Conservation (phyloP, 2,888 invertebrate genomes). For the Agrochola lychnidis region DNA sequence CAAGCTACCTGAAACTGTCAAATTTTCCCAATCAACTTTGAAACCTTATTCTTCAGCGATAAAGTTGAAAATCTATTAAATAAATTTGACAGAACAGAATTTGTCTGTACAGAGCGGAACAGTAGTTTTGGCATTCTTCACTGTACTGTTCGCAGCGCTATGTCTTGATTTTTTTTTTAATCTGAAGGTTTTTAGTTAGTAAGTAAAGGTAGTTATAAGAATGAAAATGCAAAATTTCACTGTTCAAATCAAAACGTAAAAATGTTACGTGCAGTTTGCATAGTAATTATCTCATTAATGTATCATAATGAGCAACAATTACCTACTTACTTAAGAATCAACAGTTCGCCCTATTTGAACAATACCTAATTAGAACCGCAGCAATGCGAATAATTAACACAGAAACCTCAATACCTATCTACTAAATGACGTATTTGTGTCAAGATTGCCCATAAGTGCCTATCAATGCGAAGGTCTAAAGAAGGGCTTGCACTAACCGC, state of each 20-base stretch:
- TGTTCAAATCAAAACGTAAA: not conserved
- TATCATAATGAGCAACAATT: constrained; percentile 31
- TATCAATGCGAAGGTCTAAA: constrained; percentile 6
- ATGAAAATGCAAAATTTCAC: not conserved
- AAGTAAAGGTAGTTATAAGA: not conserved
- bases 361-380: constrained; percentile 26
- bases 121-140: too few relatives aligned
- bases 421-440: constrained; percentile 48
- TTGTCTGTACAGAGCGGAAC: too few relatives aligned
- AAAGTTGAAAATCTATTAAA: too few relatives aligned
- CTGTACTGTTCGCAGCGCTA: too few relatives aligned
- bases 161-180: too few relatives aligned
- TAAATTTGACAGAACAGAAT: too few relatives aligned
- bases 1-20: too few relatives aligned
- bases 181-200: not conserved
- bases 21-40: too few relatives aligned
- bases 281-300: not conserved
- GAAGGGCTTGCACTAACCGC: not conserved
- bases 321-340: constrained; percentile 35
- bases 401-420: constrained; percentile 54
- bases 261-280: not conserved
- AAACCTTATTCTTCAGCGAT: too few relatives aligned
- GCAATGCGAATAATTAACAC: constrained; percentile 41
- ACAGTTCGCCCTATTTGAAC: constrained; percentile 24
- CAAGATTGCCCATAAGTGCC: constrained; percentile 29